A percentile compares a stretch with the other conserved stretches of the same genome.
These are phyloP conservation scores for Perdita meconis DNA, from an alignment of 2,888 invertebrate genomes.

Conservation along the genomic window DNA sequence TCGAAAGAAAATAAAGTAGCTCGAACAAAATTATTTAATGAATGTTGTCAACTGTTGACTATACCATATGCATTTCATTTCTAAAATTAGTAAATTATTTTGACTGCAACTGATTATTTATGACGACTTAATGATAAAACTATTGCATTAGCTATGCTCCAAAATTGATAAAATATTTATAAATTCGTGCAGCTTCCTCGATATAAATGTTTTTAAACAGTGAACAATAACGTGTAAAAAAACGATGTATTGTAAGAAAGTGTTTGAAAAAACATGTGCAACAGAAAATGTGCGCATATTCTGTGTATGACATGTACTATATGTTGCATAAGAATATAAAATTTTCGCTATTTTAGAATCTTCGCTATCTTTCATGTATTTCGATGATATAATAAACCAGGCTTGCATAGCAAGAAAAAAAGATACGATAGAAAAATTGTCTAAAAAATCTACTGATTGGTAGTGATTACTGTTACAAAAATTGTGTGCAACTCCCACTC, in stretches of 20 bases:
- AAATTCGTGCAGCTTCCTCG: constrained; percentile 38
- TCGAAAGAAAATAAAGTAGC: constrained; percentile 36
- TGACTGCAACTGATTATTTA: background rate
- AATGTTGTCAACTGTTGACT: constrained; percentile 15
- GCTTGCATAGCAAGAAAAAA: constrained; percentile 55
- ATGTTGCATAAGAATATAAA: constrained; percentile 17
- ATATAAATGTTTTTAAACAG: constrained; percentile 29
- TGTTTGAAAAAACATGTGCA: constrained; percentile 8
- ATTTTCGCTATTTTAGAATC: background rate
- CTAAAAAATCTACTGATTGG: constrained; percentile 53
- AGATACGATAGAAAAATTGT: constrained; percentile 38
- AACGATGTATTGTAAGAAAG: constrained; percentile 2
- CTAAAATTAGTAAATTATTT: background rate
- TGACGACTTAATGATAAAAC: background rate
- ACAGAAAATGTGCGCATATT: constrained; percentile 22
- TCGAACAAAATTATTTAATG: constrained; percentile 27
- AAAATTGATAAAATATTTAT: constrained; percentile 12
- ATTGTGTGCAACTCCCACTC: constrained; percentile 71
- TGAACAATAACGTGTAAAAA: constrained; percentile 18
- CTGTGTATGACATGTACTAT: constrained; percentile 5
- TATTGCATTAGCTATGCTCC: constrained; percentile 11
- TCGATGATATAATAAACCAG: constrained; percentile 41
- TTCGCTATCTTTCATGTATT: constrained; percentile 27
- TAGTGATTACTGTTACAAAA: constrained; percentile 44
- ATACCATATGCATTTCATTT: constrained; percentile 19